phyloP scores from a whole-genome alignment of 2,113 vertebrate genomes.

The Malurus melanocephalus region DNA sequence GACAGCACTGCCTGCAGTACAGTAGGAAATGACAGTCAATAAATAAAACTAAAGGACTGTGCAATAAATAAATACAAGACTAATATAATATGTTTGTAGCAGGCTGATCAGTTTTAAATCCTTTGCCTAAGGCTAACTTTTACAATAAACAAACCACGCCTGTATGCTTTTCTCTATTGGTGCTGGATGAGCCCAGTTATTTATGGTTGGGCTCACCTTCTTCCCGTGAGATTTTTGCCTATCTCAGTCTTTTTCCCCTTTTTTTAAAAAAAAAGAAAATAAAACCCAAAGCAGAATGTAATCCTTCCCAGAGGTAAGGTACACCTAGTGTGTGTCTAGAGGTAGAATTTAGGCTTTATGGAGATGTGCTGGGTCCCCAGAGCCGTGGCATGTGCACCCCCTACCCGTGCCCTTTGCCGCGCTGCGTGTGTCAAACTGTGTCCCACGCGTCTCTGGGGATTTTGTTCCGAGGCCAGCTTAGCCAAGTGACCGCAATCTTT shows the following conservation, averaged over 20 bases:
- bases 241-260: neutral
- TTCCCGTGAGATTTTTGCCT: neutral
- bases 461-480: slow-evolving; percentile 19
- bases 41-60: slow-evolving; percentile 53
- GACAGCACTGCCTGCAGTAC: slow-evolving; percentile 43
- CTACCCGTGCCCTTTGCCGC: neutral
- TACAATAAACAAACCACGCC: slow-evolving; percentile 37
- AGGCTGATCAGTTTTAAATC: slow-evolving; percentile 45
- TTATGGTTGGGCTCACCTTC: slow-evolving; percentile 11
- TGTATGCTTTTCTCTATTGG: neutral
- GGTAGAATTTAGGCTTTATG: neutral
- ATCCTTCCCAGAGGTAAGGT: neutral
- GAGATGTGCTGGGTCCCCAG: accelerated
- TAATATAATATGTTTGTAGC: slow-evolving; percentile 13
- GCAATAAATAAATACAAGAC: slow-evolving; percentile 50
- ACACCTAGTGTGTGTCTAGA: neutral
- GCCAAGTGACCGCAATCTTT: slow-evolving; percentile 3
- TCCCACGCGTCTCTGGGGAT: neutral
- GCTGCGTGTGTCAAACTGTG: neutral
- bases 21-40: slow-evolving; percentile 37
- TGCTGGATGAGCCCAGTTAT: neutral
- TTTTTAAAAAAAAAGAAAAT: neutral
- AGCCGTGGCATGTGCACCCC: accelerated
- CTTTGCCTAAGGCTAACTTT: slow-evolving; percentile 38
- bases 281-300: neutral